Base-by-base conservation (phyloP, 2,888 invertebrate genomes). In the Leptopterna dolabrata region DNA sequence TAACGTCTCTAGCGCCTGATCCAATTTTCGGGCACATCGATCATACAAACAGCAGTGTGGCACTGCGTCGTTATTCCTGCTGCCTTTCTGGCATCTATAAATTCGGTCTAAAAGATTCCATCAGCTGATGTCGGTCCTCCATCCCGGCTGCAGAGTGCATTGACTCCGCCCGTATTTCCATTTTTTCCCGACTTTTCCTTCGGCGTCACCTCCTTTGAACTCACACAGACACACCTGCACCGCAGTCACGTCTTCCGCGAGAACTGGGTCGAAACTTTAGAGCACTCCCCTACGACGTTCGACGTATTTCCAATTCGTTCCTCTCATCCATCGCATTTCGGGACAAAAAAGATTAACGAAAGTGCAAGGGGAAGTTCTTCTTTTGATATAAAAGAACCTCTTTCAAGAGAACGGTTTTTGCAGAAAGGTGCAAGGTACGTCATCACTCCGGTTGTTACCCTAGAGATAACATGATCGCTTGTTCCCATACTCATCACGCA, bases 241-340 rank as follows among this genome's bases (percentile, higher is more conserved):
- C 43, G 29, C 71, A 29, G 30, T 45, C 81, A 81, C 81, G 81
- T 81, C 51, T 81, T 55, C 81, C 24, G 24, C 81, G 73, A 47
- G 27, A 81, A 47, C 81, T 81, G n/a, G 81, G 81, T 81, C 81
- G 55, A 81, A 81, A 55, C 81, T 55, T 30, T 55, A 43, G 47
- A 41, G 80, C 27, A 27, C 71, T 71, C 47, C 81, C 81, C 47
- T 45, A 30, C 30, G 63, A 19, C 78, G 41, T 19, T 45, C 14
- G 41, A 24, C 78, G 43, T 43, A 27, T 41, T 78, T 45, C 24
- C 81, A 29, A 81, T 81, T 81, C 30, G 81, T 27, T 47, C 45
- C 81, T 45, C 30, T 29, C 81, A 27, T 27, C 19, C 51, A 19
- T 24, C 43, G 71, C 47, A 47, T 47, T 76, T 27, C 47, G 13